Conservation (phyloP, 2,888 invertebrate genomes). For the Drosophila peninsularis region DNA sequence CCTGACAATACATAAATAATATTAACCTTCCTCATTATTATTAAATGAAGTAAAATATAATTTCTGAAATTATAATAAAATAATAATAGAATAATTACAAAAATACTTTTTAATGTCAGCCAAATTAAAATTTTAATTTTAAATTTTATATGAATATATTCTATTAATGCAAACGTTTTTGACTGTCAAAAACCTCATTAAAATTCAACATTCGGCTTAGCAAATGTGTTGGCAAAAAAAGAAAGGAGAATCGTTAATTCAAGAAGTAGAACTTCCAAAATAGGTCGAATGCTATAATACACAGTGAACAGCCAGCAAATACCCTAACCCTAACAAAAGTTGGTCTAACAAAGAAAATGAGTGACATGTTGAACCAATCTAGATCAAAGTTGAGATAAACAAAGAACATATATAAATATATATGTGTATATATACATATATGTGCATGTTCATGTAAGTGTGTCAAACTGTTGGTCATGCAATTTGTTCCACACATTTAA, state of each 20-base stretch:
- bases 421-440: background rate
- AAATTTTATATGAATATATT: background rate
- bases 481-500: constrained; percentile 20
- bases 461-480: constrained; percentile 12
- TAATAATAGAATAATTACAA: too few species aligned
- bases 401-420: background rate
- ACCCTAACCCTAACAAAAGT: background rate
- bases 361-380: background rate
- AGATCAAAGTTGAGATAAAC: background rate
- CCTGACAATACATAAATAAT: background rate
- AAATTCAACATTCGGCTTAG: background rate
- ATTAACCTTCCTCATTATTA: background rate
- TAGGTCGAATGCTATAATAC: background rate
- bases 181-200: background rate
- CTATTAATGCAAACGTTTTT: background rate
- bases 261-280: background rate
- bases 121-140: background rate
- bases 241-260: constrained; percentile 1
- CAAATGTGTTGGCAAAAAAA: background rate
- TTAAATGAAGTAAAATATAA: background rate
- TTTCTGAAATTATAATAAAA: background rate
- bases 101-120: too few species aligned
- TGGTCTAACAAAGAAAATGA: background rate
- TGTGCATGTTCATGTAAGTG: background rate
- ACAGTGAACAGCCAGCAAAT: background rate